phyloP scores from a whole-genome alignment of 2,113 vertebrate species.

The Lichenostomus cassidix region DNA sequence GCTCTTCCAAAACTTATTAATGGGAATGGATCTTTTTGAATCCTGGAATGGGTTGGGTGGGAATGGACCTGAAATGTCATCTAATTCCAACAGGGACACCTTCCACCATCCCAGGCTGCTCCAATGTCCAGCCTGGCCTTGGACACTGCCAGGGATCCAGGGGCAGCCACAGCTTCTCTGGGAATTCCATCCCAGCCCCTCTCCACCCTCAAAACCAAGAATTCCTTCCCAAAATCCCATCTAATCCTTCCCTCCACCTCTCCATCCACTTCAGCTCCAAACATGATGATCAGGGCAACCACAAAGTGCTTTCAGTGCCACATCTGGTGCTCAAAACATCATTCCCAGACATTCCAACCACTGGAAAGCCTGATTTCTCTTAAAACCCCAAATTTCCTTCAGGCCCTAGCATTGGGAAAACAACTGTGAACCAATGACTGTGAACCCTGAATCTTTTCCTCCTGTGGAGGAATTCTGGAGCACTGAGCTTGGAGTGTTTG shows the following conservation, averaged over 20 bases:
- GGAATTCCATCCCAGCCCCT: background rate
- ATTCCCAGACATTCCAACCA: background rate
- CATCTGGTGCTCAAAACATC: accelerated
- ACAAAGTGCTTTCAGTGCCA: background rate
- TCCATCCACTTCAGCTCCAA: background rate
- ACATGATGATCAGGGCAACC: accelerated
- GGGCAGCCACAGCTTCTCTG: background rate
- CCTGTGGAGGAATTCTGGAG: background rate
- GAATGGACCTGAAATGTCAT: background rate
- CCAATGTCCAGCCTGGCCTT: background rate
- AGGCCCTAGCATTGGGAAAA: accelerated
- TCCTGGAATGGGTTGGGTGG: background rate
- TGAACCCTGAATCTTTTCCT: background rate
- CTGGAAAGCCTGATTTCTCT: background rate
- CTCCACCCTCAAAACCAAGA: background rate
- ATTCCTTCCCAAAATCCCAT: background rate
- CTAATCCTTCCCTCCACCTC: background rate
- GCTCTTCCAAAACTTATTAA: background rate
- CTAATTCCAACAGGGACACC: background rate
- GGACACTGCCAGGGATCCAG: background rate
- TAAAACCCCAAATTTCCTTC: background rate
- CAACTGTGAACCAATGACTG: too few relatives aligned
- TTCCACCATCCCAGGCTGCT: accelerated
- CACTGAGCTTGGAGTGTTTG: accelerated
- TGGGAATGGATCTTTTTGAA: background rate